Evolutionary conservation across 2,797 vertebrate species (phyloP), one percentile per base, ranked within the genome.

Genomic region (Molossus alvarezi): DNA sequence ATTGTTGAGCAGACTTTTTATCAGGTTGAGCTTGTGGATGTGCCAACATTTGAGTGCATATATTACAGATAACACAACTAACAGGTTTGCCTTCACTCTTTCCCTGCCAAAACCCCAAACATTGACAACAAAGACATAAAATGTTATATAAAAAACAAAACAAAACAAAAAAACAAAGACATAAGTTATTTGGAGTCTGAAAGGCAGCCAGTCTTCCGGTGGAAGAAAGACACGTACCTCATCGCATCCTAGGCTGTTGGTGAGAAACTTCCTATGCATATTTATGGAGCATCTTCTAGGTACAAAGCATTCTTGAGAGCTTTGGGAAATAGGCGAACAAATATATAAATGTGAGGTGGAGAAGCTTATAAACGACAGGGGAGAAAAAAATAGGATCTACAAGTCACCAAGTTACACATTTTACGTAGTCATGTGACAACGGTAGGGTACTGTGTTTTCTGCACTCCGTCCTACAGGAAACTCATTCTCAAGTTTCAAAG

Each of bases 1-100:
- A 97, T 57, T 62, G 67, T 75, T 80, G 51, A 92, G 88, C 92
- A 93, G 53, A 94, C 95, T 96, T 88, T 88, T 93, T 93, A 88
- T 95, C 84, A 91, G 67, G 58, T 33, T 96, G 77, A 77, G 84
- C 57, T 83, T 75, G 64, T 81, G 67, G 29, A 48, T 87, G 60
- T 64, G 75, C 51, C 80, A 93, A 73, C 82, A 93, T 90, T 94
- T 86, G 51, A 87, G 62, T 88, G 53, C 69, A n/a, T 93, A 73
- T 88, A 55, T 81, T 84, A 23, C 21, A 91, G 33, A 87, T 84
- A 94, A 94, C 45, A 57, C 86, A 91, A 72, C 88, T 91, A 94
- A 79, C 67, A 95, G 53, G 41, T 96, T 96, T 92, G 41, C 69
- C 53, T 85, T 91, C 79, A 86, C 55, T 95, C 0, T 75, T 93